Evolutionary conservation across 2,113 vertebrate species (phyloP), one percentile per base, ranked within the genome.

Genomic region (Cyprinodon brontotheroides): DNA sequence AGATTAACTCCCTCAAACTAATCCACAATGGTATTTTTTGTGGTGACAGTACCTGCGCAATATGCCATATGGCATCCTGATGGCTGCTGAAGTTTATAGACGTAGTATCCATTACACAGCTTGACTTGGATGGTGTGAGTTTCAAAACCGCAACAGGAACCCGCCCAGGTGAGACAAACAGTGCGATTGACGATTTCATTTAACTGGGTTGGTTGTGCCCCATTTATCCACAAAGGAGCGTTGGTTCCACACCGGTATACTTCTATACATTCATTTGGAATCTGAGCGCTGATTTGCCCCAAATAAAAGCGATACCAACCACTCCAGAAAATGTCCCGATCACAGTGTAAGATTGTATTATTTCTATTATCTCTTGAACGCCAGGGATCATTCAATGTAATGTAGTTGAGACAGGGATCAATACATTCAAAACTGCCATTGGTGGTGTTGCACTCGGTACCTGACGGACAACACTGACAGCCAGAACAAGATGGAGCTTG

Each of bases 221-320:
- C 1, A 1, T 7, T 75, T 22, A 91, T 47, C 75, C 81, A 90
- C 67, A 92, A 1, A 0, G 85, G 48, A 43, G 53, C 70, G 10
- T 70, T 1, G 0, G 91, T 89, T 22, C 88, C 91, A 81, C 91
- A 92, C 37, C 36, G 83, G 0, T 17, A 0, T 4, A 0, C 0
- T 13, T 0, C 37, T 2, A 88, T 2, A 68, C 88, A 92, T 9
- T 50, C 22, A 5, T 91, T 81, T 45, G 91, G 85, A 60, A 92
- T 86, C 11, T 75, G 85, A 61, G 87, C 86, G 61, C 50, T 81
- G 57, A 0, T 39, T 9, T 48, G 5, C 2, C 47, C 48, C 43
- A 90, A 68, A 53, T 85, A 70, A 10, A 92, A 14, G 4, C 88
- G 87, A 75, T 90, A 92, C 89, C 89, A 93, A 41, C 87, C 91